These are phyloP conservation scores for Grapholita molesta DNA, from an alignment of 1,140 invertebrate genomes.

Conservation along the genomic window DNA sequence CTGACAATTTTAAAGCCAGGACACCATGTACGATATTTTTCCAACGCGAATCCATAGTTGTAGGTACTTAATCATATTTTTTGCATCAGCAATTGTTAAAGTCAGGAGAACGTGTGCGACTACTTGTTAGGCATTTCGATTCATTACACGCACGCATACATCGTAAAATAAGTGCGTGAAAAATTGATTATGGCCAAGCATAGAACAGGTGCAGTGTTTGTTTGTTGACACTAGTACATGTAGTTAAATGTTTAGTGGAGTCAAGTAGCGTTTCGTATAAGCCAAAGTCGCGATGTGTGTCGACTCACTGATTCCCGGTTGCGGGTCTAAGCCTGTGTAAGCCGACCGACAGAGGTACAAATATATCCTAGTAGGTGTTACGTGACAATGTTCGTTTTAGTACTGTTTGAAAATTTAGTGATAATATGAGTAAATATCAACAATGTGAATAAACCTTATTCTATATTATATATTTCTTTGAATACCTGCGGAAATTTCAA, in stretches of 20 bases:
- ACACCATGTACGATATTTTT: not conserved
- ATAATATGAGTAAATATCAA: too few relatives aligned
- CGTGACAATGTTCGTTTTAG: not conserved
- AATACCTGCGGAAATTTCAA: too few relatives aligned
- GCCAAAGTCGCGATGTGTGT: slow-evolving; percentile 1
- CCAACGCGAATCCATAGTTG: not conserved
- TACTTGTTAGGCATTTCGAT: not conserved
- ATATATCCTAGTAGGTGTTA: not conserved
- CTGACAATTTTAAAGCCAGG: slow-evolving; percentile 2
- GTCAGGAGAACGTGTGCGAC: not conserved
- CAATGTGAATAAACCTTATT: not conserved
- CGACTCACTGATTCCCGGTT: slow-evolving; percentile 8
- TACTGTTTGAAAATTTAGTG: not conserved
- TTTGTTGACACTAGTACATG: not conserved
- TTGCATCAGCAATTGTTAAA: not conserved
- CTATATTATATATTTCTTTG: too few relatives aligned
- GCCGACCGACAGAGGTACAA: not conserved
- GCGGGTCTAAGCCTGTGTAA: slow-evolving; percentile 2
- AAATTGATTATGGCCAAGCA: not conserved
- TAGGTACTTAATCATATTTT: not conserved
- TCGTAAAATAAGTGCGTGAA: not conserved
- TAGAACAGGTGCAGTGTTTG: not conserved
- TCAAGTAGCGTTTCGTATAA: not conserved
- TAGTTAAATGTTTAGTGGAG: not conserved
- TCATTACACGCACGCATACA: not conserved